Conservation (phyloP, 2,113 vertebrate genomes). For the Semicossyphus pulcher region DNA sequence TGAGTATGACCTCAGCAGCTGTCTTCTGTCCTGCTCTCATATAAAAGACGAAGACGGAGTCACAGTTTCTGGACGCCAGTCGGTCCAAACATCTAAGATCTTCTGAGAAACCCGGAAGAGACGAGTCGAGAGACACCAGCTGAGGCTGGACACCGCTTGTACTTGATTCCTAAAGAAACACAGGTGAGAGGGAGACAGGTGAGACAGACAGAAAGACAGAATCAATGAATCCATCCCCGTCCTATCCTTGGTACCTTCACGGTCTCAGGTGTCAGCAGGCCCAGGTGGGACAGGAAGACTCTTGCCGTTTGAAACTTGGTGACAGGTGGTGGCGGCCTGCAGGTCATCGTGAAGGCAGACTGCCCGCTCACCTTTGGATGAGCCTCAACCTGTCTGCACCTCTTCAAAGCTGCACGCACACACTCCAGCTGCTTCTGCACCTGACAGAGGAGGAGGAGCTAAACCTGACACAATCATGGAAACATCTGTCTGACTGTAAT, state of each 20-base stretch:
- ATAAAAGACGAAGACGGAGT: constrained; percentile 94
- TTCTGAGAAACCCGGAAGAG: constrained; percentile 91
- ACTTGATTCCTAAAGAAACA: constrained; percentile 84
- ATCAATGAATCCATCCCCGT: not conserved
- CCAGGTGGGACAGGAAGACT: constrained; percentile 93
- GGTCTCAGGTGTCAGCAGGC: constrained; percentile 86
- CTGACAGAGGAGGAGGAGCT: constrained; percentile 13
- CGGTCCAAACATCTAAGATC: constrained; percentile 91
- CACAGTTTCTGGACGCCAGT: constrained; percentile 89
- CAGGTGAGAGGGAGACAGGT: not conserved
- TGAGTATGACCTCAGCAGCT: constrained; percentile 86
- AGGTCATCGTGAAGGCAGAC: constrained; percentile 72
- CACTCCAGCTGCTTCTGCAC: constrained; percentile 22
- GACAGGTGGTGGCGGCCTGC: constrained; percentile 86
- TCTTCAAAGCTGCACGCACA: constrained; percentile 13
- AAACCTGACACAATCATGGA: not conserved
- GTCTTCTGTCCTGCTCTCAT: constrained; percentile 93
- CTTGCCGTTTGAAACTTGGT: constrained; percentile 92
- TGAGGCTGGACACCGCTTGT: constrained; percentile 90
- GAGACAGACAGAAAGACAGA: not conserved
- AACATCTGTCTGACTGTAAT: not conserved
- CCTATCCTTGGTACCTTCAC: constrained; percentile 38
- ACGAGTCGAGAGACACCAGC: constrained; percentile 91
- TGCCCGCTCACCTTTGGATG: constrained; percentile 86
- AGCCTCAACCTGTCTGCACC: constrained; percentile 60